phyloP scores from a whole-genome alignment of 2,797 vertebrate species.

The Momotus momota region DNA sequence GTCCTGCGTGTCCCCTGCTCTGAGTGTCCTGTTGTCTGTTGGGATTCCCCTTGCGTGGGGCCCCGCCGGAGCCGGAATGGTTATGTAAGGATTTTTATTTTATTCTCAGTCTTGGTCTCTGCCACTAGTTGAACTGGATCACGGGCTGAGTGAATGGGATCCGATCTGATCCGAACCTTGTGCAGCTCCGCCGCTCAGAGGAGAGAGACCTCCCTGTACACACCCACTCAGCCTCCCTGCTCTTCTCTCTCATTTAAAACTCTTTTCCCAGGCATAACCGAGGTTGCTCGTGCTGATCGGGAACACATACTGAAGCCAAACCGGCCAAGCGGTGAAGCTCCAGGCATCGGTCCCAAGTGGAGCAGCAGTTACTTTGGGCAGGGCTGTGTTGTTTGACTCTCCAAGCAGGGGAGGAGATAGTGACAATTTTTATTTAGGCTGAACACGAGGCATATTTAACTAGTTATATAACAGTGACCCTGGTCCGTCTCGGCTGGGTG shows the following conservation, averaged over 20 bases:
- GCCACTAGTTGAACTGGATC: constrained; percentile 76
- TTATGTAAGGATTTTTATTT: constrained; percentile 76
- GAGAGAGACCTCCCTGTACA: not conserved
- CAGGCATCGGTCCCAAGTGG: not conserved
- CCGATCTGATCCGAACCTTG: not conserved
- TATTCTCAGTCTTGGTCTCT: constrained; percentile 64
- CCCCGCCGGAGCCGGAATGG: constrained; percentile 50
- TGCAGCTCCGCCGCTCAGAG: not conserved
- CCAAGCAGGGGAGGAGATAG: constrained; percentile 35
- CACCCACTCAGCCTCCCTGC: constrained; percentile 1
- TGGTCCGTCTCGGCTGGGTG: constrained; percentile 9
- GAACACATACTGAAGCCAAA: not conserved
- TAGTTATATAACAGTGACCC: constrained; percentile 64
- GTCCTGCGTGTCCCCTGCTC: not conserved
- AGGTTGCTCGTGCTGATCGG: not conserved
- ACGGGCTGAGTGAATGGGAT: constrained; percentile 61
- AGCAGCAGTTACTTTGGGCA: not conserved
- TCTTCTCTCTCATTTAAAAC: constrained; percentile 11
- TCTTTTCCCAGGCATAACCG: not conserved
- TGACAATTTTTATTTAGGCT: constrained; percentile 52
- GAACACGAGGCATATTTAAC: constrained; percentile 62
- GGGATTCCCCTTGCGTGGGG: constrained; percentile 58
- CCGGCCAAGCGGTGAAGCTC: not conserved
- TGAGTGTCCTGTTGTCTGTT: constrained; percentile 49
- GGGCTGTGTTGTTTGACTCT: constrained; percentile 15